Conservation (phyloP, 64 coral and sea anemone genomes). For the Exaiptasia diaphana region DNA sequence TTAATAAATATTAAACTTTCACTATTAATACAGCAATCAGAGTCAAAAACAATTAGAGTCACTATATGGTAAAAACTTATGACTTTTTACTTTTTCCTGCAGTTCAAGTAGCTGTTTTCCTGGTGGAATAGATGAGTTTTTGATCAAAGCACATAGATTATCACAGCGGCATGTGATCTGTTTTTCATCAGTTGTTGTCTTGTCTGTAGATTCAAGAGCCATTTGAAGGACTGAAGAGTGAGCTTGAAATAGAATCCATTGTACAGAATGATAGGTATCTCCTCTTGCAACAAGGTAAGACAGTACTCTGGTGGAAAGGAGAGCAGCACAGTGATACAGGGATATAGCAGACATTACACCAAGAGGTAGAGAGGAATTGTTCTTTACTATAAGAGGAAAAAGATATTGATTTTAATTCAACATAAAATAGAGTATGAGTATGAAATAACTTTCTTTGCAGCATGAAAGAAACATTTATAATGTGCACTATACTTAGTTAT, state of each 20-base stretch:
- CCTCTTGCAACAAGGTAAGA: constrained; percentile 70
- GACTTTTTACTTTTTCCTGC: constrained; percentile 90
- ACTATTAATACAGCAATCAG: no score
- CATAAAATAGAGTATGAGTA: no score
- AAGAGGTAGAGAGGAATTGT: neutral
- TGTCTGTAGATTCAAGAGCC: constrained; percentile 36
- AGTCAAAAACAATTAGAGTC: no score
- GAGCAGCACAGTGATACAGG: constrained; percentile 33
- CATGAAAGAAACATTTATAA: no score
- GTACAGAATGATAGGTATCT: constrained; percentile 73
- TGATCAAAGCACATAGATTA: constrained; percentile 83
- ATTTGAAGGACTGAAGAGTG: constrained; percentile 78
- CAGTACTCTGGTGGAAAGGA: constrained; percentile 44
- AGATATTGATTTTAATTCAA: no score
- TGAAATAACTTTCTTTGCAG: no score
- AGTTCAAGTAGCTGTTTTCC: constrained; percentile 72
- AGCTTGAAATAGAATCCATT: constrained; percentile 74
- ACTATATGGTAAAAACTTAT: no score
- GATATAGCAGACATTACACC: constrained; percentile 53
- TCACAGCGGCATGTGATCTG: constrained; percentile 72
- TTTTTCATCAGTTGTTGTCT: neutral
- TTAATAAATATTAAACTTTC: no score
- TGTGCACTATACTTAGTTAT: no score
- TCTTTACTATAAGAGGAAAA: neutral
- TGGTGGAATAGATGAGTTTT: constrained; percentile 75